Evolutionary conservation across 2,113 vertebrate genomes (phyloP).

Genomic region (Nestor notabilis): DNA sequence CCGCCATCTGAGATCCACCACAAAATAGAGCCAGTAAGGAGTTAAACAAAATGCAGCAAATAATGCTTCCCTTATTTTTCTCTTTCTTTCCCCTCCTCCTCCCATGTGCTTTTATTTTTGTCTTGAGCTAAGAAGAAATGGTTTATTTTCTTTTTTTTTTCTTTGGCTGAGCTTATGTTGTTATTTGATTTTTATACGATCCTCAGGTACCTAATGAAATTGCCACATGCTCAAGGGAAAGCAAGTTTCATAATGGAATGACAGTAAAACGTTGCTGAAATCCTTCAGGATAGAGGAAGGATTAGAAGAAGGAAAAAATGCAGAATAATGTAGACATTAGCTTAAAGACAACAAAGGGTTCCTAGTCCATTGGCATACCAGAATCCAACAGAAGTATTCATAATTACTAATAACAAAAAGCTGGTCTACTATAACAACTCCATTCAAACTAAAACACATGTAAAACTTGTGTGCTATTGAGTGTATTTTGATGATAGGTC

Average conservation of each 20-base stretch:
- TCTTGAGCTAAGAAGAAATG: not conserved
- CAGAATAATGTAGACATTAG: slow-evolving; percentile 19
- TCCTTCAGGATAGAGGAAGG: not conserved
- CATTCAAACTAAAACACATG: slow-evolving; percentile 23
- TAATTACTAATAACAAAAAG: slow-evolving; percentile 55
- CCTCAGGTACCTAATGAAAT: slow-evolving; percentile 52
- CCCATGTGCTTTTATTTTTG: slow-evolving; percentile 59
- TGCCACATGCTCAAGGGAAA: slow-evolving; percentile 37
- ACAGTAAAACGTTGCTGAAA: slow-evolving; percentile 16
- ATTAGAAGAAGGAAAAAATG: slow-evolving; percentile 28
- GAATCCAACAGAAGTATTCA: slow-evolving; percentile 20
- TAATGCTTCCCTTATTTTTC: not conserved
- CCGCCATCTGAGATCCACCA: not conserved
- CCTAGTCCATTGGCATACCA: not conserved
- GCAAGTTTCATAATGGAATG: slow-evolving; percentile 37
- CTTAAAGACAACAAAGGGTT: slow-evolving; percentile 12
- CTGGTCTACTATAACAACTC: not conserved
- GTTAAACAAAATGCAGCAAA: not conserved
- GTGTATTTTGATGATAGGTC: slow-evolving; percentile 52
- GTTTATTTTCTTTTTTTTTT: no score
- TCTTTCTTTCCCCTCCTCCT: not conserved
- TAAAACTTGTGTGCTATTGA: slow-evolving; percentile 2
- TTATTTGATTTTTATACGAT: slow-evolving; percentile 20
- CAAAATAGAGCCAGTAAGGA: not conserved
- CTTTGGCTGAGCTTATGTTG: not conserved